Evolutionary conservation across 1,140 invertebrate species (phyloP).

Genomic region (Oncopodura yosiiana): DNA sequence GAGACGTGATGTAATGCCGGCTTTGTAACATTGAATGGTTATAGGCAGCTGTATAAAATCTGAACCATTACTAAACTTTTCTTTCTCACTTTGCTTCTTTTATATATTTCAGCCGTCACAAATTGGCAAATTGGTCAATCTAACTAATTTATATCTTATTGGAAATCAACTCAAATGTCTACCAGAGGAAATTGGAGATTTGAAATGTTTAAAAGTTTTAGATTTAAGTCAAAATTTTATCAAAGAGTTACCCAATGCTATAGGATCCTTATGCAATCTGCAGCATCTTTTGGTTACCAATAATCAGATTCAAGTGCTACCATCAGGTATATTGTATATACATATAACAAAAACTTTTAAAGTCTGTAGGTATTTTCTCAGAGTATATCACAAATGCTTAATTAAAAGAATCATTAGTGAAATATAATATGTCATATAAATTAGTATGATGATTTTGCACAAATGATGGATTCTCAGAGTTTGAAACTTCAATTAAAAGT

Average conservation of each 20-base stretch:
- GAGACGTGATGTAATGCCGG: too few relatives aligned
- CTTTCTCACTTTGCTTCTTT: not conserved
- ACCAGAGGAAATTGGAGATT: slow-evolving; percentile 26
- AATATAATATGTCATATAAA: too few relatives aligned
- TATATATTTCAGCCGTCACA: slow-evolving; percentile 22
- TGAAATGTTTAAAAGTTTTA: slow-evolving; percentile 25
- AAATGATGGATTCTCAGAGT: too few relatives aligned
- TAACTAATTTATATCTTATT: slow-evolving; percentile 30
- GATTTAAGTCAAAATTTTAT: slow-evolving; percentile 30
- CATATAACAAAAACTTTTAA: too few relatives aligned
- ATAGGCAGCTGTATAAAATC: too few relatives aligned
- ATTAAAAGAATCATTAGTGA: too few relatives aligned
- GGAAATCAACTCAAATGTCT: slow-evolving; percentile 26
- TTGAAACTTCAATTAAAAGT: too few relatives aligned
- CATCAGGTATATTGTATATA: slow-evolving; percentile 29
- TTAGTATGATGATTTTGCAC: too few relatives aligned
- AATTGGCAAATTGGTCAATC: slow-evolving; percentile 25
- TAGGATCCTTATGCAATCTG: slow-evolving; percentile 21
- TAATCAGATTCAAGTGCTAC: slow-evolving; percentile 21
- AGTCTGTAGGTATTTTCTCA: too few relatives aligned
- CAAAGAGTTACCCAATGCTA: slow-evolving; percentile 8
- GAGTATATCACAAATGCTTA: too few relatives aligned
- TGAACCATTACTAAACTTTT: too few relatives aligned
- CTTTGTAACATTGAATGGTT: too few relatives aligned
- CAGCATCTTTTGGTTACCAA: slow-evolving; percentile 24